Evolutionary conservation across 2,797 vertebrate species (phyloP).

Genomic region (Cirrhinus molitorella): DNA sequence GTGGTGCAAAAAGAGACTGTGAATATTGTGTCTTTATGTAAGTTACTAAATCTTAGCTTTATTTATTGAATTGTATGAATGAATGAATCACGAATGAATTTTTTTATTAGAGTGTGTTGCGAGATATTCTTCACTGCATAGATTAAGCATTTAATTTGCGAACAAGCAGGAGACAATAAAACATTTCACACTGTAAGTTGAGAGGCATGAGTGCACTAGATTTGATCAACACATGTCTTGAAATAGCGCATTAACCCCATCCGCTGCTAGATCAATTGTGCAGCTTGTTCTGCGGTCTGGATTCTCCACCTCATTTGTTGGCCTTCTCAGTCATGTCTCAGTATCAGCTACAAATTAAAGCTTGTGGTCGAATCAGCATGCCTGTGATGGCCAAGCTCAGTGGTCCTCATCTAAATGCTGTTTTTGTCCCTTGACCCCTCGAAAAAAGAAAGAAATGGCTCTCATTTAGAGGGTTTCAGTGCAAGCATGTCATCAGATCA

Average conservation of each 20-base stretch:
- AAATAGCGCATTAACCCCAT: conserved; percentile 23
- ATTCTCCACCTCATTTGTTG: conserved; percentile 44
- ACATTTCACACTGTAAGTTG: background rate
- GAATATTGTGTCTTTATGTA: background rate
- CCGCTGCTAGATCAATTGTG: conserved; percentile 40
- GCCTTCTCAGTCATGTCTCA: conserved; percentile 42
- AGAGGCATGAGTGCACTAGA: background rate
- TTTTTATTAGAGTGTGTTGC: background rate
- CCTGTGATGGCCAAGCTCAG: conserved; percentile 36
- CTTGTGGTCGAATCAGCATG: conserved; percentile 38
- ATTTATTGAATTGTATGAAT: background rate
- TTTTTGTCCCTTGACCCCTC: conserved; percentile 50
- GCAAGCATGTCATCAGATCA: conserved; percentile 15
- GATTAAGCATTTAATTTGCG: background rate
- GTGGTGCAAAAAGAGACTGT: background rate
- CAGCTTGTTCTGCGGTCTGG: conserved; percentile 28
- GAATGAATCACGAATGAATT: background rate
- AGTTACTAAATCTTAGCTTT: background rate
- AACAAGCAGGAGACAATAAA: conserved; percentile 28
- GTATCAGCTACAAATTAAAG: conserved; percentile 56
- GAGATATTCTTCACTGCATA: background rate
- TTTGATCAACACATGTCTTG: conserved; percentile 43
- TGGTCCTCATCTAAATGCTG: conserved; percentile 54
- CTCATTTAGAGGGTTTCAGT: conserved; percentile 27
- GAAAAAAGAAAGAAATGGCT: conserved; percentile 35